These are phyloP conservation scores for mouse (Mus musculus) DNA, from an alignment of 2,113 vertebrate species.

Conservation along the genomic window GRCm39 chr10:97145001-97145500, in stretches of 20 bases:
- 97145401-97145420: conserved; percentile 37
- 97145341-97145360: neutral
- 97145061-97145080: neutral
- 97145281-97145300: neutral
- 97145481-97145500: conserved; percentile 33
- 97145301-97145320: neutral
- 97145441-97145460: conserved; percentile 19
- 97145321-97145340: neutral
- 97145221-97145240: neutral
- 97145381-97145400: neutral
- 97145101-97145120: neutral
- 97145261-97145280: too few species aligned
- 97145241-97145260: neutral
- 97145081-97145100: neutral
- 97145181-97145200: neutral
- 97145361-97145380: conserved; percentile 1
- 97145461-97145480: conserved; percentile 25
- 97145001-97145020: too few species aligned
- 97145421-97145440: neutral
- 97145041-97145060: too few species aligned
- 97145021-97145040: too few species aligned
- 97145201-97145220: neutral
- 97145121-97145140: neutral
- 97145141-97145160: neutral
- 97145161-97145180: neutral